Percentiles rank a stretch among this genome's conserved stretches.
Conservation (phyloP, 2,888 invertebrate species). For the Gerris lacustris region DNA sequence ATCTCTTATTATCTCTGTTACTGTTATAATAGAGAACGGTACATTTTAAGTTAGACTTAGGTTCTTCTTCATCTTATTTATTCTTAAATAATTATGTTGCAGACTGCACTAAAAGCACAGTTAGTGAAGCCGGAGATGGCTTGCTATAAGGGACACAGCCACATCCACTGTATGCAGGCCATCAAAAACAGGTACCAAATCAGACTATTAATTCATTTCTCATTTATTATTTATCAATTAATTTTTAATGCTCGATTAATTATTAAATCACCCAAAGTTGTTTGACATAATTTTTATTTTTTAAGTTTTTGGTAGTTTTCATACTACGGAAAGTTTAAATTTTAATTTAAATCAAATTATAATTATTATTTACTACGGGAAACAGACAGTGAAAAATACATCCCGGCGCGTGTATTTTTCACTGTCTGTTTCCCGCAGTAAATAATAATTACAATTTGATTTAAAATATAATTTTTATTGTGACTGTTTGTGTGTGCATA, state of each 20-base stretch:
- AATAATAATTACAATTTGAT: no score
- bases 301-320: no score
- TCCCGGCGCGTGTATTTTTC: no score
- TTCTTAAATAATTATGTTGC: conserved; percentile 16
- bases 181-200: conserved; percentile 39
- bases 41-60: no score
- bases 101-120: conserved; percentile 78
- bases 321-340: no score
- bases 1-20: neutral
- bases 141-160: conserved; percentile 71
- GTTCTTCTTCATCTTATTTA: no score
- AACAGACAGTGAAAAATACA: no score
- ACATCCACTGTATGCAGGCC: conserved; percentile 74
- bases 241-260: neutral
- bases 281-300: neutral
- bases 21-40: no score
- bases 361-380: no score
- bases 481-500: conserved; percentile 18
- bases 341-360: no score
- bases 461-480: neutral
- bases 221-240: conserved; percentile 8
- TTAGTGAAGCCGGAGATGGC: conserved; percentile 66
- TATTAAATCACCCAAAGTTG: neutral
- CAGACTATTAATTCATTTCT: neutral
- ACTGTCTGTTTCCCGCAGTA: no score